phyloP scores from a whole-genome alignment of 2,113 vertebrate species.

The Paracanthobrama guichenoti region DNA sequence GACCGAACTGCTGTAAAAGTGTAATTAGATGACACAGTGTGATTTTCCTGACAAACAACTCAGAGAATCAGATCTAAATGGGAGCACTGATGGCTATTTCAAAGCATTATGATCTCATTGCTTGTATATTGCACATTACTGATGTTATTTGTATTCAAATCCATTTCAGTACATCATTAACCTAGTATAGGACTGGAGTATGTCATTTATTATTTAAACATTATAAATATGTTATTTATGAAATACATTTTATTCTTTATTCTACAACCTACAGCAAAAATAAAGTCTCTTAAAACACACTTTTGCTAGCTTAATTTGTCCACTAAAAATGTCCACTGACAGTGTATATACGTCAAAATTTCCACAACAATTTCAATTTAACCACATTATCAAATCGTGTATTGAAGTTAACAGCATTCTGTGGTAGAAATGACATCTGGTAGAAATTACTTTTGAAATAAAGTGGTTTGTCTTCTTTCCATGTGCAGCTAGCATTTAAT shows the following conservation, averaged over 20 bases:
- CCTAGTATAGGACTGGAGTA: no score
- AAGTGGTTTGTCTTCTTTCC: not conserved
- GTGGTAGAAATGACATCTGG: not conserved
- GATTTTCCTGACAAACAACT: slow-evolving; percentile 13
- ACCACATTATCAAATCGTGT: not conserved
- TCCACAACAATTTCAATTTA: no score
- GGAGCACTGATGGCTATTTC: not conserved
- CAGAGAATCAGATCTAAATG: not conserved
- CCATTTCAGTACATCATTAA: not conserved
- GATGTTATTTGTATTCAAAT: not conserved
- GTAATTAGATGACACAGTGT: not conserved
- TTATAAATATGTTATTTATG: not conserved
- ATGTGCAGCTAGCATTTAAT: no score
- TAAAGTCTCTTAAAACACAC: not conserved
- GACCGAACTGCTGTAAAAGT: not conserved
- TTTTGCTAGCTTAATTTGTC: not conserved
- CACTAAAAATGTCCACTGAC: not conserved
- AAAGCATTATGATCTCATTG: not conserved
- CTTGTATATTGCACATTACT: slow-evolving; percentile 4
- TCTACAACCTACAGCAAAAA: not conserved
- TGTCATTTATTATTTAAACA: not conserved
- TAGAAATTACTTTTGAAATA: not conserved
- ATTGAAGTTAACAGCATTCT: not conserved
- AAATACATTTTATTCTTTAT: not conserved
- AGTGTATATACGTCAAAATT: no score